Evolutionary conservation across 2,113 vertebrate genomes (phyloP).

Genomic region (Drymodes brunneopygia): DNA sequence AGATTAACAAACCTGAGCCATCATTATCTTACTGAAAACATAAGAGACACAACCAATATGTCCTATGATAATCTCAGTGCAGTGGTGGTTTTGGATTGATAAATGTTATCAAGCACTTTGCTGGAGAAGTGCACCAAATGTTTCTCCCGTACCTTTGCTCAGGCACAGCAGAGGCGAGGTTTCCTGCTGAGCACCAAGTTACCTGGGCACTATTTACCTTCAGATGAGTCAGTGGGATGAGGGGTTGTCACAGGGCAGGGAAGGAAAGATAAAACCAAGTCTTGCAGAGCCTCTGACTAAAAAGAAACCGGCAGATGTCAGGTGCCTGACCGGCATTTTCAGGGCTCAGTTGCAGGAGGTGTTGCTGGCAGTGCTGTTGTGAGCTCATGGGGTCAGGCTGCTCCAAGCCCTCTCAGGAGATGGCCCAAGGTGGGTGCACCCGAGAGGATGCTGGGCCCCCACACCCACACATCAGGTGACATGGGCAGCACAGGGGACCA

Average conservation of each 20-base stretch:
- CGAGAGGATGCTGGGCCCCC: neutral
- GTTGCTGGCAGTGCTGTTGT: neutral
- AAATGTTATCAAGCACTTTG: neutral
- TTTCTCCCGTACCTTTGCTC: neutral
- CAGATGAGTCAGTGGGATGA: neutral
- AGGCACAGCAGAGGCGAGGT: neutral
- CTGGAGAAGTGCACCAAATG: neutral
- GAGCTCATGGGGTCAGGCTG: rapidly evolving
- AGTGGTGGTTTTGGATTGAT: neutral
- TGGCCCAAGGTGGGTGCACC: neutral
- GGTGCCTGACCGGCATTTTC: rapidly evolving
- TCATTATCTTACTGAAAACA: neutral
- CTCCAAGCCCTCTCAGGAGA: rapidly evolving
- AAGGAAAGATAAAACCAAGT: neutral
- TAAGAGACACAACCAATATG: neutral
- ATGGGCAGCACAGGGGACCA: rapidly evolving
- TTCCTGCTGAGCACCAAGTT: neutral
- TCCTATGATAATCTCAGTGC: neutral
- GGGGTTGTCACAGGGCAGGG: neutral
- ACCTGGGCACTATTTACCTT: neutral
- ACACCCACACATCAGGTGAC: neutral
- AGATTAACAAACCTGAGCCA: neutral
- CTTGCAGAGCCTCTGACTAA: neutral
- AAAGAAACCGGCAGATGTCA: neutral
- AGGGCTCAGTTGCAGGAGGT: neutral